These are phyloP conservation scores for Leptopilina clavipes DNA, from an alignment of 1,140 invertebrate genomes.

Conservation along the genomic window DNA sequence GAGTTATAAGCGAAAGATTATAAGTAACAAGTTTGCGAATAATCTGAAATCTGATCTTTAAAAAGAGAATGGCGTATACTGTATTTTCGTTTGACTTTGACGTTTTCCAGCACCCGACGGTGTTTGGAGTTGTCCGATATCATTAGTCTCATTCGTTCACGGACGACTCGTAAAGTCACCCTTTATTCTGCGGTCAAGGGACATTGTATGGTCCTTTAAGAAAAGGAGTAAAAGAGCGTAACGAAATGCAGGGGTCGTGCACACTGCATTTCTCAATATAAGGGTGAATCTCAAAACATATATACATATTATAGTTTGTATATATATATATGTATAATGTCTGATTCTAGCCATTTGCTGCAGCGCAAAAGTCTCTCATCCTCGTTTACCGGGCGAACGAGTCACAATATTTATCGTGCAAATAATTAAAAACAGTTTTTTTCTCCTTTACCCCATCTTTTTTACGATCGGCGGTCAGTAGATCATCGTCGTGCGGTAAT, in stretches of 20 bases:
- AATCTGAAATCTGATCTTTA: no score
- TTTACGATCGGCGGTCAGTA: conserved; percentile 36
- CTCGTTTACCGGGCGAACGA: conserved; percentile 43
- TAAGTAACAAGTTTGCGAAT: no score
- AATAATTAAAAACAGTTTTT: conserved; percentile 58
- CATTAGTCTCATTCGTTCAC: conserved; percentile 60
- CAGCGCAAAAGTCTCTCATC: neutral
- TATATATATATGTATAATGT: conserved; percentile 49
- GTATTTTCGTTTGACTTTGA: conserved; percentile 15
- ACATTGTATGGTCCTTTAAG: conserved; percentile 56
- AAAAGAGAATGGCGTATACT: neutral
- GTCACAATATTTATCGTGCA: conserved; percentile 61
- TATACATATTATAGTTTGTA: no score
- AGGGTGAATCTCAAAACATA: conserved; percentile 47
- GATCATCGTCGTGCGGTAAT: conserved; percentile 49
- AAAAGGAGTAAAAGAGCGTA: conserved; percentile 61
- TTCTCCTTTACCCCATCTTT: neutral
- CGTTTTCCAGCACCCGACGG: conserved; percentile 7
- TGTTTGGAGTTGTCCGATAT: conserved; percentile 48
- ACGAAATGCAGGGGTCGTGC: conserved; percentile 54
- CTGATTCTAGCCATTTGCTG: conserved; percentile 17
- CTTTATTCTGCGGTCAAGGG: conserved; percentile 60
- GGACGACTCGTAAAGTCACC: conserved; percentile 56
- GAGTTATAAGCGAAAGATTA: no score
- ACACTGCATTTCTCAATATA: neutral